Evolutionary conservation across 2,888 invertebrate species (phyloP), one percentile per base, ranked within the genome.

Genomic region (Cheilosia urbana): DNA sequence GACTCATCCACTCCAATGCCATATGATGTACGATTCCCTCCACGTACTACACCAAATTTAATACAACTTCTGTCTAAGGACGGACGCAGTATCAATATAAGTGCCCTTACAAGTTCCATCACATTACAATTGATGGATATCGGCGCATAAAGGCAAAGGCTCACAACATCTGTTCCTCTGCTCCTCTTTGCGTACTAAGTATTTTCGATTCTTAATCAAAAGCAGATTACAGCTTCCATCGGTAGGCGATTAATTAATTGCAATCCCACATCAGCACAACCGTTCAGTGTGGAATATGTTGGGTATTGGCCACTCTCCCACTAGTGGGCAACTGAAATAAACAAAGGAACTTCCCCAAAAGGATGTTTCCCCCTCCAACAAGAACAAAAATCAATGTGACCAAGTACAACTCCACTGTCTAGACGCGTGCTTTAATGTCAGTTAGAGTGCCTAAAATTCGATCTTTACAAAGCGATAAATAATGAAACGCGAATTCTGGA

Each of bases 241-340:
- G 71, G 37, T 37, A 60, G 66, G 66, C 73, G 66, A 37, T 47
- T 66, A 80, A 66, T 80, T 80, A 66, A 80, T 80, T 65, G 19
- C 65, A 72, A 42, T 51, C 40, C 40, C 51, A 58, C 58, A 80
- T 66, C 45, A 66, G 66, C 24, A 51, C 24, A 49, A 24, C 34
- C 34, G 19, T 72, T 80, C 55, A 62, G 49, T 53, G 53, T 27
- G 37, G 42, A 60, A 42, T 42, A 24, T 60, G 27, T n/a, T 9
- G n/a, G 7, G 17, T 13, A 73, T 73, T 66, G 60, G 42, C 4
- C 45, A 3, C 17, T 21, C 42, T 24, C 40, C 37, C 40, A 11
- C 24, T 7, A 13, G 27, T 1, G 40, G 37, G 17, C 9, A 27
- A 42, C 15, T 40, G 42, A 9, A 45, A 42, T 63, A 55, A 21